Conservation (phyloP, 1,140 invertebrate genomes). For the Papilio aristodemus region DNA sequence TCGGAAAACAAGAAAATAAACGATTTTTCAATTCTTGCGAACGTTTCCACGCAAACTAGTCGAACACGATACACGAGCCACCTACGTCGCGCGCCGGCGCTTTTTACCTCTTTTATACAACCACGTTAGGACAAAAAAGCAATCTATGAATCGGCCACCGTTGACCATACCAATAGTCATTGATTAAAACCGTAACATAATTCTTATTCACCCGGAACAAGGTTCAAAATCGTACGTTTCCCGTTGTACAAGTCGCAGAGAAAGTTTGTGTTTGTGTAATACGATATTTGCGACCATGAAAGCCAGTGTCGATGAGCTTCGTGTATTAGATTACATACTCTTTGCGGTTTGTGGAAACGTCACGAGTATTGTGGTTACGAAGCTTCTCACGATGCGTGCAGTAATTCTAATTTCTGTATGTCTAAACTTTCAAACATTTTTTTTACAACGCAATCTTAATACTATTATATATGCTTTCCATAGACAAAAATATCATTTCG, state of each 20-base stretch:
- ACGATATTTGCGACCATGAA: conserved; percentile 73
- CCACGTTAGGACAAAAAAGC: conserved; percentile 68
- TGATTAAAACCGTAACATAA: conserved; percentile 36
- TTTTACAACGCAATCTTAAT: conserved; percentile 34
- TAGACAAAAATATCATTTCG: too few relatives aligned
- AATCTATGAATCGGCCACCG: conserved; percentile 69
- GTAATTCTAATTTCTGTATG: conserved; percentile 49
- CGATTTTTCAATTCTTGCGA: conserved; percentile 54
- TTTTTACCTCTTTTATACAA: conserved; percentile 63
- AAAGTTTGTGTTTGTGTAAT: conserved; percentile 59
- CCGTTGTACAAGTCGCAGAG: conserved; percentile 37
- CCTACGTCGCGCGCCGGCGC: conserved; percentile 53
- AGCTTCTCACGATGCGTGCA: conserved; percentile 65
- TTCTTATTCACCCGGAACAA: conserved; percentile 43
- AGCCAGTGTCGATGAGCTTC: conserved; percentile 76
- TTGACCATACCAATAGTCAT: conserved; percentile 48
- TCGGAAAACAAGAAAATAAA: conserved; percentile 50
- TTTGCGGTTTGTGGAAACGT: conserved; percentile 74
- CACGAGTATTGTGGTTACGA: conserved; percentile 70
- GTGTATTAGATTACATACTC: conserved; percentile 75
- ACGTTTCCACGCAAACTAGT: conserved; percentile 51
- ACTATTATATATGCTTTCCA: too few relatives aligned
- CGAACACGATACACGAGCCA: conserved; percentile 61
- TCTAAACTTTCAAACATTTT: conserved; percentile 50
- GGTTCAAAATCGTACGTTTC: conserved; percentile 47